phyloP scores from a whole-genome alignment of 2,797 vertebrate genomes.

The Leptatherina wallacei region DNA sequence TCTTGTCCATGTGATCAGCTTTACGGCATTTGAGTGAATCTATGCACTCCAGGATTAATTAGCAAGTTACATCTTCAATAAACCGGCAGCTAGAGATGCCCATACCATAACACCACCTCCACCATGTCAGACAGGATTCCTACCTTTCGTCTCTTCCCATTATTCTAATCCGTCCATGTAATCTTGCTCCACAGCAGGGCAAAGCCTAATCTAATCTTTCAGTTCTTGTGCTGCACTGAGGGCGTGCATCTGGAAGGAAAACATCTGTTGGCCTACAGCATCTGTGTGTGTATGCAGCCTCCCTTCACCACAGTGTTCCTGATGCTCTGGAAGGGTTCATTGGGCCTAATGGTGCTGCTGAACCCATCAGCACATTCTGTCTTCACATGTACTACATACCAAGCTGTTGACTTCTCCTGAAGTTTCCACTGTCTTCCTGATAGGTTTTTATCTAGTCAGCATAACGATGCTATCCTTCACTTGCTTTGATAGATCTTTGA shows the following conservation, averaged over 20 bases:
- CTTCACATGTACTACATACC: not conserved
- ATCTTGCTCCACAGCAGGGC: not conserved
- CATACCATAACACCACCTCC: not conserved
- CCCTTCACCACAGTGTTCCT: not conserved
- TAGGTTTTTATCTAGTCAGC: not conserved
- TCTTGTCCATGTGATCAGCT: not conserved
- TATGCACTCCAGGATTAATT: not conserved
- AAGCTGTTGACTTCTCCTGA: not conserved
- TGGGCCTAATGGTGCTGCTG: no score
- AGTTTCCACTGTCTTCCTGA: not conserved
- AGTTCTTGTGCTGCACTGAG: not conserved
- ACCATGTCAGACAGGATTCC: not conserved
- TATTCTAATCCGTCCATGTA: not conserved
- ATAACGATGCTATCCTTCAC: not conserved
- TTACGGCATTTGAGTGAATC: not conserved
- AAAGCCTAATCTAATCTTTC: not conserved
- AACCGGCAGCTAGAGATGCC: not conserved
- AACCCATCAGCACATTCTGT: not conserved
- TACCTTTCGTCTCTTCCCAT: not conserved
- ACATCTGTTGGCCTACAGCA: not conserved
- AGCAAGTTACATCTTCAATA: not conserved
- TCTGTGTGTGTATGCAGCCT: not conserved
- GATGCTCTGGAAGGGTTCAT: not conserved
- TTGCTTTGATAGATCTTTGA: not conserved
- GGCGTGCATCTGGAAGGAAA: not conserved